phyloP scores from a whole-genome alignment of 2,888 invertebrate species.

The Onthophagus sagittarius region DNA sequence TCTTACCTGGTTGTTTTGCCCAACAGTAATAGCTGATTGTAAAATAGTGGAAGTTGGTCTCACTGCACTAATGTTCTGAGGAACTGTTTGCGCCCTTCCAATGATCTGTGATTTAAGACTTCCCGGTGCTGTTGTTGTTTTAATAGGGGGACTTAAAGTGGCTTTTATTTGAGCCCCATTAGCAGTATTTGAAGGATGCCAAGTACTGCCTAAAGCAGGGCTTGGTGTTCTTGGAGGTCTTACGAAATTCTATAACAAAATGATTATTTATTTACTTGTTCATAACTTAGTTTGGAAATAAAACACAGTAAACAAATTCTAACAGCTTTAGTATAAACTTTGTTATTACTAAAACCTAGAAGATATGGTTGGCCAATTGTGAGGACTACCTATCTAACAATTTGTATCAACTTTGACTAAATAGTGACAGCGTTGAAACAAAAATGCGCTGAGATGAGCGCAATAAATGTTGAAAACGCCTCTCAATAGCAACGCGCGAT shows the following conservation, averaged over 20 bases:
- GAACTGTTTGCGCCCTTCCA: constrained; percentile 38
- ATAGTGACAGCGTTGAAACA: no score
- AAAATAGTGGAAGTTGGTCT: constrained; percentile 44
- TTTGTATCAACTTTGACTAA: no score
- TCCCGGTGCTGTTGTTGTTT: constrained; percentile 42
- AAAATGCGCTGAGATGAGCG: no score
- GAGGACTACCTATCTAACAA: no score
- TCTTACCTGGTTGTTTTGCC: constrained; percentile 42
- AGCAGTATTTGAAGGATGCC: constrained; percentile 42
- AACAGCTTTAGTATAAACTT: no score
- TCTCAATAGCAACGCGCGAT: no score
- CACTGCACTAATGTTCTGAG: constrained; percentile 40
- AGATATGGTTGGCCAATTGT: no score
- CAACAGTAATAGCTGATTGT: constrained; percentile 46
- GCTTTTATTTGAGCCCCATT: constrained; percentile 46
- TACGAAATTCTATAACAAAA: constrained; percentile 38
- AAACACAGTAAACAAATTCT: no score
- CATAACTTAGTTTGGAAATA: no score
- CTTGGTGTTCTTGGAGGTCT: constrained; percentile 46
- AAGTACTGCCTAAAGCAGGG: constrained; percentile 45
- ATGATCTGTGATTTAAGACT: constrained; percentile 37
- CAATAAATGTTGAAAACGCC: no score
- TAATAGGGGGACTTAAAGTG: constrained; percentile 43
- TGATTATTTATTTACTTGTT: no score
- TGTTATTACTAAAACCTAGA: no score